A percentile compares a stretch with the other conserved stretches of the same genome.
phyloP scores from a whole-genome alignment of 2,888 invertebrate species.

The Gordius sp. region DNA sequence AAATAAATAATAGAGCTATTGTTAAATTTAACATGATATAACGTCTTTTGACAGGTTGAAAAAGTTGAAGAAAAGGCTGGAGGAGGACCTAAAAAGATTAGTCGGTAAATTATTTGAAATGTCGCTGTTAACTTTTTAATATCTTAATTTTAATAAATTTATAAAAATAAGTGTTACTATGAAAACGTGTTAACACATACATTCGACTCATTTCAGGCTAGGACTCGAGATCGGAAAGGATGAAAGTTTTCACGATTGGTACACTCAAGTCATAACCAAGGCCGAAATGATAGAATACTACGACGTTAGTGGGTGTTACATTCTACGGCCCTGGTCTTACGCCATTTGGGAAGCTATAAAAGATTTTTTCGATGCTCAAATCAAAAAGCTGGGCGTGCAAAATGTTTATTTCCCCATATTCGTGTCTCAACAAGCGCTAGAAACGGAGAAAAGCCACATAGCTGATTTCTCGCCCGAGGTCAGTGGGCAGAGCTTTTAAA shows the following conservation, averaged over 20 bases:
- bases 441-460: conserved; percentile 82
- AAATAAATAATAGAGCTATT: no score
- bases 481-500: no score
- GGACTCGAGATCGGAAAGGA: conserved; percentile 75
- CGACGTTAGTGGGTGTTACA: conserved; percentile 94
- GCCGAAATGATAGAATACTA: conserved; percentile 97
- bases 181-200: background rate
- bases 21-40: no score
- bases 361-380: conserved; percentile 54
- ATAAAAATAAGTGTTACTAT: background rate
- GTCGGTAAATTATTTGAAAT: no score
- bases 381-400: conserved; percentile 67
- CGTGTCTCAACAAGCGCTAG: conserved; percentile 60
- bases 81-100: no score
- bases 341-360: conserved; percentile 75
- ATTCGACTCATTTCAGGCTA: conserved; percentile 30
- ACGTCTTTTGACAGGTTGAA: no score
- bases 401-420: conserved; percentile 97
- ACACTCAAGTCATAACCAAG: conserved; percentile 54
- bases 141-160: background rate
- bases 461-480: conserved; percentile 97
- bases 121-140: no score
- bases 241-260: conserved; percentile 83
- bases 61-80: no score
- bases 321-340: conserved; percentile 83